These are phyloP conservation scores for Melanargia galathea DNA, from an alignment of 2,888 invertebrate species.

Conservation along the genomic window DNA sequence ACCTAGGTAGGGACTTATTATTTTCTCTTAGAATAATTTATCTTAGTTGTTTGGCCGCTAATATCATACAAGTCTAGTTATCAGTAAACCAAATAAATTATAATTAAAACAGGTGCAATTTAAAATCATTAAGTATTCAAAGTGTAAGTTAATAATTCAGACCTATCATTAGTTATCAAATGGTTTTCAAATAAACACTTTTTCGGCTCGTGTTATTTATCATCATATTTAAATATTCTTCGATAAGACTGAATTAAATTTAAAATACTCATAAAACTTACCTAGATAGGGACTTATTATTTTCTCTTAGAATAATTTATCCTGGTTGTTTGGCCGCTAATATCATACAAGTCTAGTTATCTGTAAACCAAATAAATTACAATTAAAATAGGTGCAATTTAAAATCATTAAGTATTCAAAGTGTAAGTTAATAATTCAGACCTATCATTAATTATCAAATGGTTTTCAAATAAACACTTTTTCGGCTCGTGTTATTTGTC, in stretches of 20 bases:
- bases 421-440: conserved; percentile 55
- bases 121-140: background rate
- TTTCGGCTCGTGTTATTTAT: conserved; percentile 64
- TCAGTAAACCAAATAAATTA: conserved; percentile 17
- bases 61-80: background rate
- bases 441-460: conserved; percentile 75
- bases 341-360: background rate
- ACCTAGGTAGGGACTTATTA: background rate
- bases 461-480: conserved; percentile 67
- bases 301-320: background rate
- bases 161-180: conserved; percentile 74
- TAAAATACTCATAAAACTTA: background rate
- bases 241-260: background rate
- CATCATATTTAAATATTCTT: background rate
- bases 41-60: background rate
- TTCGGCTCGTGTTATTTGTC: conserved; percentile 64
- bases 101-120: background rate
- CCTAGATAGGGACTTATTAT: background rate
- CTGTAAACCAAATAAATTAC: background rate
- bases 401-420: background rate
- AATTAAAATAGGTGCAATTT: background rate
- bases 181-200: conserved; percentile 69
- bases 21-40: background rate
- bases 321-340: background rate
- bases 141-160: conserved; percentile 53